These are phyloP conservation scores for Balanococcus diminutus DNA, from an alignment of 2,888 invertebrate species.

Conservation along the genomic window DNA sequence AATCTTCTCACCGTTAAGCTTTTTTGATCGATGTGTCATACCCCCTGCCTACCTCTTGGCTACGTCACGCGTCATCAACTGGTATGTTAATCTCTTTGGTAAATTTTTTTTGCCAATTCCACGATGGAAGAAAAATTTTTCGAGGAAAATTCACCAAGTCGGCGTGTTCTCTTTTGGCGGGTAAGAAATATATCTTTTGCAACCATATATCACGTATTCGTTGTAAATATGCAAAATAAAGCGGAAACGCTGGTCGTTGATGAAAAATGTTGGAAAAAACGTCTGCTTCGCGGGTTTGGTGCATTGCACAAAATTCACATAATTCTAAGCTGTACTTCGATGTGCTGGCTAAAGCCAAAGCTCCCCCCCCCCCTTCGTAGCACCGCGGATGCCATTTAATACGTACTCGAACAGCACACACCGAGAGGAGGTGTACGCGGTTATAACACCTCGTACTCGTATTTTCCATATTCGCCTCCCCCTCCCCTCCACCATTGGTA, in stretches of 20 bases:
- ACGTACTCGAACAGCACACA: conserved; percentile 31
- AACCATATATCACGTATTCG: conserved; percentile 37
- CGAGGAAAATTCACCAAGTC: not conserved
- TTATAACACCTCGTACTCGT: conserved; percentile 41
- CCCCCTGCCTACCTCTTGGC: not conserved
- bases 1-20: conserved; percentile 1
- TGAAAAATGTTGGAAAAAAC: conserved; percentile 29
- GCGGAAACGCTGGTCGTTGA: conserved; percentile 19
- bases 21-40: conserved; percentile 1
- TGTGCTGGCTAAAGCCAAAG: not conserved
- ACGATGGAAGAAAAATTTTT: not conserved
- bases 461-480: not conserved
- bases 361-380: not conserved
- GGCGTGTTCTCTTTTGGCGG: not conserved
- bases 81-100: conserved; percentile 12
- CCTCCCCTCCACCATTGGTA: too few species aligned
- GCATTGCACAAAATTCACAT: conserved; percentile 7
- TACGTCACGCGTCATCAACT: conserved; percentile 5
- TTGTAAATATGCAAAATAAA: conserved; percentile 42
- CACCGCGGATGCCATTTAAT: conserved; percentile 1
- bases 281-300: not conserved
- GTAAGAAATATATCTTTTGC: not conserved
- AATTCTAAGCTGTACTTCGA: not conserved
- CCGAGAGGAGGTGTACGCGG: too few species aligned
- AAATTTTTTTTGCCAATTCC: not conserved